Conservation (phyloP, 1,140 invertebrate genomes). For the Drosophila sechellia region DNA sequence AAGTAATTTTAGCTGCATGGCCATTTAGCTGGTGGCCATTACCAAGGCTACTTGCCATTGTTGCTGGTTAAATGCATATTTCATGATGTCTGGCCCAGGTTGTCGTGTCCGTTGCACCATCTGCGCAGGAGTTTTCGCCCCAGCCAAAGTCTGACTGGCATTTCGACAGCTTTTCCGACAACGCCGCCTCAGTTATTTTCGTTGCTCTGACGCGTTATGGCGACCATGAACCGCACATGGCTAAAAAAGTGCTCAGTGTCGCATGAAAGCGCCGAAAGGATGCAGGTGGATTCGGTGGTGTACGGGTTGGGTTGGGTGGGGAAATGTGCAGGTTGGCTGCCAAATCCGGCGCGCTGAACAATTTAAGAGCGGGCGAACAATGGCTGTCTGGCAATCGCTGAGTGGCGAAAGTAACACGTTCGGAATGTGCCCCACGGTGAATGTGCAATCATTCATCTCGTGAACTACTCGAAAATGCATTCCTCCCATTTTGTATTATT, state of each 20-base stretch:
- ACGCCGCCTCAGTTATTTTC: slow-evolving; percentile 54
- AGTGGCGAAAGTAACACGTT: slow-evolving; percentile 75
- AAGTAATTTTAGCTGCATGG: slow-evolving; percentile 12
- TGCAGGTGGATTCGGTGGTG: not conserved
- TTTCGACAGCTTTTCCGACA: slow-evolving; percentile 65
- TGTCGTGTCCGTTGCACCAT: slow-evolving; percentile 45
- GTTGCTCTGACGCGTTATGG: slow-evolving; percentile 46
- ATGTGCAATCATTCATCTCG: slow-evolving; percentile 67
- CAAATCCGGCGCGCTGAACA: slow-evolving; percentile 39
- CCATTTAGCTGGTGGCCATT: slow-evolving; percentile 24
- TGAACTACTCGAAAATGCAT: slow-evolving; percentile 52
- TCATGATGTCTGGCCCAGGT: slow-evolving; percentile 50
- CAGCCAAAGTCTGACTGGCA: slow-evolving; percentile 51
- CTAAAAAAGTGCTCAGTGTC: slow-evolving; percentile 57
- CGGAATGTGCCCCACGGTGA: slow-evolving; percentile 62
- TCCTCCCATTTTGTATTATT: slow-evolving; percentile 1
- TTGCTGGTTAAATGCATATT: slow-evolving; percentile 71
- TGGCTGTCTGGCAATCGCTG: slow-evolving; percentile 33
- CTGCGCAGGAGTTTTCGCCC: slow-evolving; percentile 3
- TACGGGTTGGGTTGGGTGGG: slow-evolving; percentile 6
- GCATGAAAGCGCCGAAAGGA: slow-evolving; percentile 38
- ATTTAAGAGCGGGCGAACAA: slow-evolving; percentile 63
- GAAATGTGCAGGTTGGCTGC: slow-evolving; percentile 34
- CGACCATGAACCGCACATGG: slow-evolving; percentile 52
- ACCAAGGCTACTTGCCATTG: slow-evolving; percentile 38